These are phyloP conservation scores for Cotesia vestalis DNA, from an alignment of 1,140 invertebrate genomes.

Conservation along the genomic window DNA sequence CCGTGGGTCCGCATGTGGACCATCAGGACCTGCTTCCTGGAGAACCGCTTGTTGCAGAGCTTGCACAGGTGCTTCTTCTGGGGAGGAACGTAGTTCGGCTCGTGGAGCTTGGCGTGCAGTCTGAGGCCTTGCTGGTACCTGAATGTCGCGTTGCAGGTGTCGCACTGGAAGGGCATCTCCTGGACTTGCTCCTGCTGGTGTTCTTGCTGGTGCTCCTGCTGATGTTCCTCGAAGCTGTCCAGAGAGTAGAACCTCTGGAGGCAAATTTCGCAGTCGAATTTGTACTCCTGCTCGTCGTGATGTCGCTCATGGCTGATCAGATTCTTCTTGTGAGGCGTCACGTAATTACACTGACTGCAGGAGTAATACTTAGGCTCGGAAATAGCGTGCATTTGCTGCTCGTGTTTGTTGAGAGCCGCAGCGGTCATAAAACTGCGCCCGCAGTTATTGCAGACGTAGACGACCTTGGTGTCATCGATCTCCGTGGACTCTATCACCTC, in stretches of 20 bases:
- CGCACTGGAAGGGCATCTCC: slow-evolving; percentile 63
- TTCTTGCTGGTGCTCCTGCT: slow-evolving; percentile 54
- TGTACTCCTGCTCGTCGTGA: slow-evolving; percentile 61
- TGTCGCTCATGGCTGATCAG: slow-evolving; percentile 55
- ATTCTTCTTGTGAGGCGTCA: slow-evolving; percentile 52
- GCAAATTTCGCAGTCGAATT: slow-evolving; percentile 75
- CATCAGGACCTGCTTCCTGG: slow-evolving; percentile 61
- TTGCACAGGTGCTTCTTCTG: slow-evolving; percentile 64
- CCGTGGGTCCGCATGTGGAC: slow-evolving; percentile 63
- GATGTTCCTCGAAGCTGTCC: slow-evolving; percentile 60
- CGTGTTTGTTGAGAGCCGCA: slow-evolving; percentile 50
- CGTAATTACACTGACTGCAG: slow-evolving; percentile 59
- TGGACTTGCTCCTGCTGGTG: slow-evolving; percentile 56
- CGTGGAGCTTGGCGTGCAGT: slow-evolving; percentile 67
- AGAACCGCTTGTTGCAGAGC: slow-evolving; percentile 63
- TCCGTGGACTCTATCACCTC: background rate
- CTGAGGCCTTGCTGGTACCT: slow-evolving; percentile 64
- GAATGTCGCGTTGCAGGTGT: slow-evolving; percentile 64
- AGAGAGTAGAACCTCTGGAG: slow-evolving; percentile 64
- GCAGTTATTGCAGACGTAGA: slow-evolving; percentile 59
- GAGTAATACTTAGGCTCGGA: slow-evolving; percentile 45
- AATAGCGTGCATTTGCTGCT: slow-evolving; percentile 44
- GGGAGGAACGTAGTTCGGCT: slow-evolving; percentile 63
- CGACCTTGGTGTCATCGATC: slow-evolving; percentile 35
- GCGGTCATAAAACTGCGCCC: slow-evolving; percentile 51